Conservation (phyloP, 2,797 vertebrate genomes). For the Bradypodion pumilum region DNA sequence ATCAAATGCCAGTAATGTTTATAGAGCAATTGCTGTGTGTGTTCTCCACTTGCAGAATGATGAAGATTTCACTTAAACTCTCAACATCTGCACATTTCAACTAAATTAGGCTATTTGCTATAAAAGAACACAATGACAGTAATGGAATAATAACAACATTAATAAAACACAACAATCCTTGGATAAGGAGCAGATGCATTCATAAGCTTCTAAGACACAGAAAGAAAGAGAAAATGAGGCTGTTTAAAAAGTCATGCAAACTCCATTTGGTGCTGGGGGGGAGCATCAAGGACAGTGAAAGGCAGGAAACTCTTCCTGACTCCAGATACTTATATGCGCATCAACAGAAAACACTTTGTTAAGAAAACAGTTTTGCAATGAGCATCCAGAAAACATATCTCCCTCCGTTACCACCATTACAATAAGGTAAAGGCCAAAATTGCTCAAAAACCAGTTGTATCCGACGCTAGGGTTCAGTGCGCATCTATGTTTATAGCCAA, state of each 20-base stretch:
- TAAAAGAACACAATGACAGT: constrained; percentile 75
- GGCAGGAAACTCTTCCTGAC: constrained; percentile 55
- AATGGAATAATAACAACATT: constrained; percentile 76
- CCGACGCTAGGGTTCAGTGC: no score
- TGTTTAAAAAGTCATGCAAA: constrained; percentile 62
- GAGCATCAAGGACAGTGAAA: constrained; percentile 59
- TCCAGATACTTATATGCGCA: constrained; percentile 38
- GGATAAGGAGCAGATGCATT: constrained; percentile 59
- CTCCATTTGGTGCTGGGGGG: not conserved
- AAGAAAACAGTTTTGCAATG: constrained; percentile 36
- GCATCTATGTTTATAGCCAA: no score
- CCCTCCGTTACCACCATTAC: no score
- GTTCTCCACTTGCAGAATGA: constrained; percentile 60
- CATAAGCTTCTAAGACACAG: constrained; percentile 59
- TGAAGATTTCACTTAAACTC: constrained; percentile 73
- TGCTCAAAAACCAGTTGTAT: no score
- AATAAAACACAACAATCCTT: constrained; percentile 75
- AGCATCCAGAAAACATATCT: not conserved
- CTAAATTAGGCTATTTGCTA: constrained; percentile 75
- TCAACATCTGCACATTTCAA: constrained; percentile 72
- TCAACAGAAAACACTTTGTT: constrained; percentile 37
- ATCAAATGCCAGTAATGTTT: constrained; percentile 46
- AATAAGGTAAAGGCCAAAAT: no score
- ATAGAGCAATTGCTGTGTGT: constrained; percentile 55
- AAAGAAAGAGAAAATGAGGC: constrained; percentile 42